These are phyloP conservation scores for Acronicta leporina DNA, from an alignment of 2,888 invertebrate species.

Conservation along the genomic window DNA sequence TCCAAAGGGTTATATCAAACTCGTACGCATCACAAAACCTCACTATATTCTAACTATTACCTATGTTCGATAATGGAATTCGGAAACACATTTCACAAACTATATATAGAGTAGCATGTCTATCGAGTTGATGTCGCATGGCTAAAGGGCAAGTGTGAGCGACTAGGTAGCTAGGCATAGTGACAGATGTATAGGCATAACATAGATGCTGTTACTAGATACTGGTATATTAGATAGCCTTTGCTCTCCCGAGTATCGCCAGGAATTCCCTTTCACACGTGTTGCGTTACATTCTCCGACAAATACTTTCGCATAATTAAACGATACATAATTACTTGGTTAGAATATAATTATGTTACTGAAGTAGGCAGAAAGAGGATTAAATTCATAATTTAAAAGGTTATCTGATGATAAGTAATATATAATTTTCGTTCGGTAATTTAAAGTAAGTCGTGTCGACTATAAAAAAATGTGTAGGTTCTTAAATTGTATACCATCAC, in stretches of 20 bases:
- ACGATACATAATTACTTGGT: slow-evolving; percentile 2
- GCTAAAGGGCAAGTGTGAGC: not conserved
- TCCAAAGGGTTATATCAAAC: no score
- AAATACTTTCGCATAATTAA: slow-evolving; percentile 19
- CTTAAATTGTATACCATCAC: no score
- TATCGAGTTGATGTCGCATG: not conserved
- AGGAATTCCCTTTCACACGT: slow-evolving; percentile 8
- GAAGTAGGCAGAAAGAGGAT: not conserved
- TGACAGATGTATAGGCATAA: slow-evolving; percentile 1
- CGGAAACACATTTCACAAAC: no score
- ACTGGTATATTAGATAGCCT: not conserved
- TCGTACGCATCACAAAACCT: no score
- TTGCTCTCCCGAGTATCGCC: not conserved
- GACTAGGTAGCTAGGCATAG: not conserved
- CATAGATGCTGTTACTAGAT: not conserved
- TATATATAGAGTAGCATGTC: no score
- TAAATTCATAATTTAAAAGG: not conserved
- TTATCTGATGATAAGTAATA: no score
- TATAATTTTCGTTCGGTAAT: no score
- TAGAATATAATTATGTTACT: not conserved
- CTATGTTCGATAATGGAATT: no score
- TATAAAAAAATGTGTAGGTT: no score
- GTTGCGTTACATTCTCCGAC: slow-evolving; percentile 6
- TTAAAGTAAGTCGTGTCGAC: no score
- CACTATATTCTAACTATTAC: no score